A percentile compares a stretch with the other conserved stretches of the same genome.
These are phyloP conservation scores for Vidua macroura DNA, from an alignment of 2,113 vertebrate species.

Conservation along the genomic window DNA sequence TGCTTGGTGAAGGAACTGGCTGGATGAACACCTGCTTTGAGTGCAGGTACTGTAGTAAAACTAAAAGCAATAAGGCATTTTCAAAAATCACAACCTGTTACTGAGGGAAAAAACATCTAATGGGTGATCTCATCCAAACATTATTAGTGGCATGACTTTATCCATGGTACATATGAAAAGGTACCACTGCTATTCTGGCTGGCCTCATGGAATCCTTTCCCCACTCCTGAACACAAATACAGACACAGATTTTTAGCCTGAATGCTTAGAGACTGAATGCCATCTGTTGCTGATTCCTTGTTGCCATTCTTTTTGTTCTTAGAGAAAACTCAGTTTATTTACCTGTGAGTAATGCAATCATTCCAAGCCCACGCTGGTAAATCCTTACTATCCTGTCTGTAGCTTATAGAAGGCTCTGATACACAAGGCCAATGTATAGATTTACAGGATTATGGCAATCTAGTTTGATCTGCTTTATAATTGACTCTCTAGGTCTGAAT, in stretches of 20 bases:
- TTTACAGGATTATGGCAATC: constrained; percentile 11
- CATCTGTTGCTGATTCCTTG: background rate
- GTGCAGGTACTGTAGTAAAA: background rate
- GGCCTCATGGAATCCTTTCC: background rate
- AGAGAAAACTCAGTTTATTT: constrained; percentile 1
- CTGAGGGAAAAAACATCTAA: too few species aligned
- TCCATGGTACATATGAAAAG: background rate
- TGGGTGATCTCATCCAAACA: background rate
- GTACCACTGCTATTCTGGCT: background rate
- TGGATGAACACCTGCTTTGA: background rate
- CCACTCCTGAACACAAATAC: background rate
- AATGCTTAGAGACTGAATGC: background rate
- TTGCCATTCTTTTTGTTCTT: background rate
- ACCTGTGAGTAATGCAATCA: constrained; percentile 36
- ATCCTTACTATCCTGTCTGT: constrained; percentile 34
- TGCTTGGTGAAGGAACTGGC: background rate
- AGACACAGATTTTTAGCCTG: background rate
- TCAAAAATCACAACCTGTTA: background rate
- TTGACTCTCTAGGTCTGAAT: background rate
- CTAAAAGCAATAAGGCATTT: background rate
- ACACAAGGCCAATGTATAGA: background rate
- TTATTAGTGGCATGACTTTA: background rate
- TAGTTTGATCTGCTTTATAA: background rate
- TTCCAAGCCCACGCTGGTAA: constrained; percentile 7
- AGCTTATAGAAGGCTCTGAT: constrained; percentile 3